Conservation (phyloP, 2,797 vertebrate species). For the Potorous gilbertii region DNA sequence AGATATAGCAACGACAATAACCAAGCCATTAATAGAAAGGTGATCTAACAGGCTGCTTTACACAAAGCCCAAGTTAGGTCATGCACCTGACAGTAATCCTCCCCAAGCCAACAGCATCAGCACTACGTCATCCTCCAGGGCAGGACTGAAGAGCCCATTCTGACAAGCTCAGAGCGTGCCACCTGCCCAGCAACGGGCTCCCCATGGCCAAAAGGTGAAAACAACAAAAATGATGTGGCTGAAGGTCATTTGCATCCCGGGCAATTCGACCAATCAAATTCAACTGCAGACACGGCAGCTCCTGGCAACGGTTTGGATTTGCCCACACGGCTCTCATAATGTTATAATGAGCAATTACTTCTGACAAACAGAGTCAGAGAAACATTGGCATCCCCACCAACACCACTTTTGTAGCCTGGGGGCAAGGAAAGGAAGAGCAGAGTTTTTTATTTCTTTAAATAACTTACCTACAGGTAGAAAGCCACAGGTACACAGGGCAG, state of each 20-base stretch:
- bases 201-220: constrained; percentile 6
- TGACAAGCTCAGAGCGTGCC: neutral
- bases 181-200: neutral
- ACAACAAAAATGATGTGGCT: constrained; percentile 22
- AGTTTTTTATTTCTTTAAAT: constrained; percentile 22
- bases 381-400: neutral
- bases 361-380: constrained; percentile 52
- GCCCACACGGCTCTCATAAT: neutral
- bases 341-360: constrained; percentile 46
- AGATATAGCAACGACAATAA: neutral
- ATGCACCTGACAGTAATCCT: neutral
- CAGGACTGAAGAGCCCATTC: too few relatives aligned
- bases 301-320: neutral
- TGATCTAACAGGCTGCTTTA: neutral
- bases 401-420: neutral
- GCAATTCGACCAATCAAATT: constrained; percentile 19
- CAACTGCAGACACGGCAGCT: neutral
- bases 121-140: neutral
- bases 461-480: constrained; percentile 23
- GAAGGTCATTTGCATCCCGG: constrained; percentile 5
- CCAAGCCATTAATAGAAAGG: neutral
- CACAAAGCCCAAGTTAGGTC: neutral
- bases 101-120: neutral
- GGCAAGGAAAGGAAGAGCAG: neutral
- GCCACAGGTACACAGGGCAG: neutral